Conservation (phyloP, 2,113 vertebrate genomes). For the Dermatemys mawii region DNA sequence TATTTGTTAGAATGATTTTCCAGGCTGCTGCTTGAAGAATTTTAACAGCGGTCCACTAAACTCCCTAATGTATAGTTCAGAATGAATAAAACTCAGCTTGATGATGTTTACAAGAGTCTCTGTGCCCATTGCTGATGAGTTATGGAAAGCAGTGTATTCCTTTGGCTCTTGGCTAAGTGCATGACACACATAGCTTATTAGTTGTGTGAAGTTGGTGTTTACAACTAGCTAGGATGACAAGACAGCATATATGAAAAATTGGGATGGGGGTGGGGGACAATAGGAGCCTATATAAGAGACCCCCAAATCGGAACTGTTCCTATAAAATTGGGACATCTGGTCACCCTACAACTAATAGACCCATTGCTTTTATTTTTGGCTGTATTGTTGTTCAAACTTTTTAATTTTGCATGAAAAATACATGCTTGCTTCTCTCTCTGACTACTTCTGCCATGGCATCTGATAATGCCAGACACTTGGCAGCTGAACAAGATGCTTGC, state of each 20-base stretch:
- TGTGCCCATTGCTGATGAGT: slow-evolving; percentile 51
- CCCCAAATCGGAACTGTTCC: too few relatives aligned
- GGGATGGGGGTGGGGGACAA: too few relatives aligned
- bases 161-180: background rate
- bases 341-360: background rate
- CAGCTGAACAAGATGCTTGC: background rate
- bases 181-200: background rate
- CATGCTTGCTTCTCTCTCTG: background rate
- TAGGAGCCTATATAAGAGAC: too few relatives aligned
- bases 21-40: slow-evolving; percentile 57
- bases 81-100: slow-evolving; percentile 69
- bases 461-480: background rate
- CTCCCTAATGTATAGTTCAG: slow-evolving; percentile 61
- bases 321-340: too few relatives aligned
- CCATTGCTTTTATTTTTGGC: slow-evolving; percentile 37
- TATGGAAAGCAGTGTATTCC: slow-evolving; percentile 23
- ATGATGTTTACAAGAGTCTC: slow-evolving; percentile 64
- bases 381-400: background rate
- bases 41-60: slow-evolving; percentile 53
- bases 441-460: background rate
- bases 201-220: slow-evolving; percentile 4
- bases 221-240: too few relatives aligned
- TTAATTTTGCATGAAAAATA: slow-evolving; percentile 30
- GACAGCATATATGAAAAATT: too few relatives aligned
- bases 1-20: slow-evolving; percentile 67